phyloP scores from a whole-genome alignment of 2,888 invertebrate species.

The Apotomis turbidana region DNA sequence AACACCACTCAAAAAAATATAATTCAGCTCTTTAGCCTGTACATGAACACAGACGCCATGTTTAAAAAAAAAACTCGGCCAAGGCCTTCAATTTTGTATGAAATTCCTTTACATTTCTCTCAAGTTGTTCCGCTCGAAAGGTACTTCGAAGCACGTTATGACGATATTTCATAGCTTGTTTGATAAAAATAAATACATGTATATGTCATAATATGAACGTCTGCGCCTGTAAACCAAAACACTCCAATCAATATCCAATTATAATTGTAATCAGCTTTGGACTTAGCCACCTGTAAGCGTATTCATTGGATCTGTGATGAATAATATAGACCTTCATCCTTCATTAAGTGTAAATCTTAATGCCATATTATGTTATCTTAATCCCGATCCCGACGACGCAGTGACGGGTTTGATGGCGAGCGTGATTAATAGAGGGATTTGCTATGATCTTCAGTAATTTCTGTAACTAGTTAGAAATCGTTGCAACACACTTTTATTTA shows the following conservation, averaged over 20 bases:
- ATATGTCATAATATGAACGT: background rate
- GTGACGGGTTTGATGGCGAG: constrained; percentile 67
- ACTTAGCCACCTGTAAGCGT: constrained; percentile 25
- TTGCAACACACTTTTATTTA: too few relatives aligned
- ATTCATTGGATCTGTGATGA: constrained; percentile 19
- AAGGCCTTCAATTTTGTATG: too few relatives aligned
- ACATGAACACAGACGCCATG: too few relatives aligned
- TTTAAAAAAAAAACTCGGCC: too few relatives aligned
- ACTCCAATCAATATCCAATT: constrained; percentile 38
- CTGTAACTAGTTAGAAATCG: too few relatives aligned
- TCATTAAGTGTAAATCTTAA: constrained; percentile 38
- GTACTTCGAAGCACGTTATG: too few relatives aligned
- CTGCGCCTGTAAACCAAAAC: constrained; percentile 8
- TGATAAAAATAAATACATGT: background rate
- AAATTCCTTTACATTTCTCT: too few relatives aligned
- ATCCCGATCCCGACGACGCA: constrained; percentile 51
- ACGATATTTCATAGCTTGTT: too few relatives aligned
- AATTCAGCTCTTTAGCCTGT: too few relatives aligned
- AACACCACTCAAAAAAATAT: too few relatives aligned
- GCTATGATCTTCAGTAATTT: too few relatives aligned
- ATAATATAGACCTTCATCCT: constrained; percentile 28
- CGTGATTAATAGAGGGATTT: constrained; percentile 46
- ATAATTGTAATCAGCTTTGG: constrained; percentile 37
- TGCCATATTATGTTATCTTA: constrained; percentile 15
- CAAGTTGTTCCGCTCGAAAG: too few relatives aligned